Conservation (phyloP, 2,113 vertebrate species). For the Marmota monax region DNA sequence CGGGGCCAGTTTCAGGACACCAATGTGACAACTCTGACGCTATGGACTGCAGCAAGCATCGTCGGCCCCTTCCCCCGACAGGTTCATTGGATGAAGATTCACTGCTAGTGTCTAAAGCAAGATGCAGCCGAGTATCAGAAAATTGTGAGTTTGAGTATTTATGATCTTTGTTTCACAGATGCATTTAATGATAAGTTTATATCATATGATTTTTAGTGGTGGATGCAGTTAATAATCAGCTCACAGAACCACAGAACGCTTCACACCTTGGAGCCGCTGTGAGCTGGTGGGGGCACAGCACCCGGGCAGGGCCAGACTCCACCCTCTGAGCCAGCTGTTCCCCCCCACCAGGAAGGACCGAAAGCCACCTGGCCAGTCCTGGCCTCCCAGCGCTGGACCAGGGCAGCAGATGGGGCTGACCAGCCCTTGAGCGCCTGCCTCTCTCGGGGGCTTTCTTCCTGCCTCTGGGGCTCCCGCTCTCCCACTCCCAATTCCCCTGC, state of each 20-base stretch:
- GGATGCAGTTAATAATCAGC: not conserved
- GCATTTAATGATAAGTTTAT: not conserved
- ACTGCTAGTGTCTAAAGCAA: not conserved
- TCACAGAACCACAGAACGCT: not conserved
- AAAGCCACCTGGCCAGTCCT: too few species aligned
- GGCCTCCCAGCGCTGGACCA: too few species aligned
- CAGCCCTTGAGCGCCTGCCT: not conserved
- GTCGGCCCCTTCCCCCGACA: rapidly evolving
- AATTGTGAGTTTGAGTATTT: not conserved
- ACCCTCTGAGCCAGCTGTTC: not conserved
- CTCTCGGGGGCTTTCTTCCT: not conserved
- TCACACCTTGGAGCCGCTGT: not conserved
- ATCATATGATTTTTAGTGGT: not conserved
- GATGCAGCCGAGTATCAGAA: not conserved
- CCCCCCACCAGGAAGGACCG: not conserved
- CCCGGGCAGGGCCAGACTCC: not conserved
- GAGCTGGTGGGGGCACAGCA: not conserved
- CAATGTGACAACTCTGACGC: not conserved
- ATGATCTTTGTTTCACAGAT: not conserved
- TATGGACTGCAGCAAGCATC: rapidly evolving
- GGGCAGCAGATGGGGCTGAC: not conserved
- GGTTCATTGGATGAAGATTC: rapidly evolving
- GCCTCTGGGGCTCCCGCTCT: not conserved
- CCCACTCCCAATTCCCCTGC: not conserved
- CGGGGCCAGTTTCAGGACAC: not conserved